Base-by-base conservation (phyloP, 2,888 invertebrate species). In the Sicus ferrugineus region DNA sequence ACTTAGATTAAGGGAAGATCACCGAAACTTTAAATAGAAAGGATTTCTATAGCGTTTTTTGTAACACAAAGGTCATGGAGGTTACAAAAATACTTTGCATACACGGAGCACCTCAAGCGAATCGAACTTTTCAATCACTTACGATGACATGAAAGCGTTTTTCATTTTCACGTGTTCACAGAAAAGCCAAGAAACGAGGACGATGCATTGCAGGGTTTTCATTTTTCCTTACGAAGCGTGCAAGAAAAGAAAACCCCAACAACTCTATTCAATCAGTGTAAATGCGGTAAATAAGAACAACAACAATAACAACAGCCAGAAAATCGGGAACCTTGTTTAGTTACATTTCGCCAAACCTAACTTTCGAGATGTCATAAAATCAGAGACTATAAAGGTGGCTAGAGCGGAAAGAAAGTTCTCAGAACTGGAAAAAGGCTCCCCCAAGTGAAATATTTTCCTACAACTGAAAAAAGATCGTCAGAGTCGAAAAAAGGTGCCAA, bases 101-200 rank as follows among this genome's bases (percentile, higher is more conserved):
- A n/a, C n/a, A n/a, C n/a, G n/a, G n/a, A n/a, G n/a, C n/a, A n/a
- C n/a, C n/a, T n/a, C 54, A 54, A 65, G 52, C 38, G 42, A 65
- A 54, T n/a, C n/a, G n/a, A n/a, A 34, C 65, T 54, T 65, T 65
- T 54, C 65, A 65, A 65, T 65, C 65, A 65, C 65, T 65, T 54
- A 21, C 23, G 34, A 38, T 54, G 65, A 54, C 65, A 65, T 65
- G 38, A 21, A 54, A 65, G 31, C 16, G 54, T 26, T 28, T 65
- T 28, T 65, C 21, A 31, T n/a, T 26, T 28, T 28, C 11, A 3
- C 46, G 38, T 46, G 1, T 30, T 46, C 34, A 52, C 50, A 31
- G 28, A 31, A 52, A 64, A 52, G 34, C 64, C 16, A 21, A 21
- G 52, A 50, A 65, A 65, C 65, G 52, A 65, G 34, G 52, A 42